Conservation (phyloP, 1,140 invertebrate genomes). For the Coenobita brevimanus region DNA sequence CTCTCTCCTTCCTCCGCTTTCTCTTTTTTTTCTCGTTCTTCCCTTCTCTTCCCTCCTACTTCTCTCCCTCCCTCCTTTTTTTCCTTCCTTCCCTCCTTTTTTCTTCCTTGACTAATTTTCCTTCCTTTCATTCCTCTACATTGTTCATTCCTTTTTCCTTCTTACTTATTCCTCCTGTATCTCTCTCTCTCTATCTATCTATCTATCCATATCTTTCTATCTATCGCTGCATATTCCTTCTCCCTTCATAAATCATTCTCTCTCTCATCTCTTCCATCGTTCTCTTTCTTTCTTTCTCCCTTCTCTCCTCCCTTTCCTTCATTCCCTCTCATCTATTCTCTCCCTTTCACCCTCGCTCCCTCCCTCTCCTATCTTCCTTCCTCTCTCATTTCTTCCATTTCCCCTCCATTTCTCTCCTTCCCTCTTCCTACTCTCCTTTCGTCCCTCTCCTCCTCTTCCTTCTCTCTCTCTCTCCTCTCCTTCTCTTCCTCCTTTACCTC, state of each 20-base stretch:
- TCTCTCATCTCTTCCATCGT: no score
- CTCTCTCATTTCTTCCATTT: neutral
- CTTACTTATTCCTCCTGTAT: neutral
- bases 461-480: neutral
- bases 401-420: neutral
- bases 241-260: neutral
- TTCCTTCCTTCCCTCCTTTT: neutral
- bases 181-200: slow-evolving; percentile 6
- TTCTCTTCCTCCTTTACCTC: neutral
- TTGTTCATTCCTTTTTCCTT: no score
- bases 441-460: neutral
- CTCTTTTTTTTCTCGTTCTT: neutral
- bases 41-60: neutral
- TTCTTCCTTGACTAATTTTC: neutral
- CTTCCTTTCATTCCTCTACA: neutral
- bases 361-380: neutral
- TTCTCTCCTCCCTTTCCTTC: neutral
- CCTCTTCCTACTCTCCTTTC: neutral
- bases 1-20: neutral
- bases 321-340: neutral
- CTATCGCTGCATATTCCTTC: no score
- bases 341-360: neutral
- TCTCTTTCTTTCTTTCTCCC: neutral
- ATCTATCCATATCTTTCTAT: neutral
- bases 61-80: neutral